Base-by-base conservation (phyloP, 1,140 invertebrate species). In the Hylyphantes graminicola region DNA sequence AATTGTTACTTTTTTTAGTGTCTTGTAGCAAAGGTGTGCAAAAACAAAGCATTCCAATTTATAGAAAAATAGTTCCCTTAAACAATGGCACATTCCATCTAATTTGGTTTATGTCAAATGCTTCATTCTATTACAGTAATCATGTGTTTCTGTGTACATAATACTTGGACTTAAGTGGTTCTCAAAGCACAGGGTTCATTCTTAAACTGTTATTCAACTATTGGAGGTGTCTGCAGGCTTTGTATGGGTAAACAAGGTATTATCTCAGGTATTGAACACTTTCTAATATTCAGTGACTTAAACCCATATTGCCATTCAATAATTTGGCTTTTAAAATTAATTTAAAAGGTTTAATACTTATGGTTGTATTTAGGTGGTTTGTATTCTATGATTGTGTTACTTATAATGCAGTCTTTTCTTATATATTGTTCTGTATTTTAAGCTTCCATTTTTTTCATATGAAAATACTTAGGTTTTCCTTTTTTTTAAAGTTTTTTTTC, bases 31-130 rank as follows among this genome's bases (percentile, higher is more conserved):
- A 19, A 50, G 64, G 19, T 64, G 48, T 81, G 70, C 59, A 74
- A 70, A n/a, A 53, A 78, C 8, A 55, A 74, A 74, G 80, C 80
- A 83, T 83, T 83, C 80, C 80, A 83, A 57, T 57, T 21, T 51
- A 35, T 35, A 35, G 35, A 35, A 61, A 73, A 83, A 83, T 83
- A 83, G 80, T 74, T 83, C 65, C 63, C 70, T 83, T 83, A 70
- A 83, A 83, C 80, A 83, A 83, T 83, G 80, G 80, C 80, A 83
- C 80, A 83, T 83, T 83, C 80, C 80, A 83, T 83, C 72, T 73
- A 74, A 74, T 51, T n/a, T 74, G 59, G 15, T 83, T 83, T 83
- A 83, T 75, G 80, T 83, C 59, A 65, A 75, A 65, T 74, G 80
- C 80, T 65, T 50, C 72, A 65, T 83, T 83, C 70, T 83, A 54